Evolutionary conservation across 2,888 invertebrate genomes (phyloP), one percentile per base, ranked within the genome.

Genomic region (Polyploca ridens): DNA sequence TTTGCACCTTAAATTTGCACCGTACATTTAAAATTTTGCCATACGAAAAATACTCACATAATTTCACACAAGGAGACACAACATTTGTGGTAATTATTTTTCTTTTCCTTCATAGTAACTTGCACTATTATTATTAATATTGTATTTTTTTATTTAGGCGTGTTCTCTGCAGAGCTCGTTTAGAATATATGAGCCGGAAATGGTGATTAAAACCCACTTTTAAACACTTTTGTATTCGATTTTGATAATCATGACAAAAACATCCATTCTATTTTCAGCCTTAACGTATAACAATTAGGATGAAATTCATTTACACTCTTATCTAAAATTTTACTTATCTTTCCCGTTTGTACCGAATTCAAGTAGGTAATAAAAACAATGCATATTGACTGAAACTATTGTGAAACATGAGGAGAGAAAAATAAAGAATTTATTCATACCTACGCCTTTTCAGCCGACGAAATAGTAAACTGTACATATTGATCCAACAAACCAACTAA

Each of bases 91-190:
- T n/a, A 46, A 6, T 46, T 46, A 46, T n/a, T 46, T 46, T 46
- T n/a, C n/a, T 46, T 46, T 5, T n/a, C 46, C 46, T 46, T 46
- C 46, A 46, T 46, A n/a, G 14, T 46, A 19, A 54, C 54, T 54
- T 54, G 10, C 54, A 54, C 46, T 46, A n/a, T n/a, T n/a, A n/a
- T 46, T n/a, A n/a, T n/a, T 5, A 27, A 27, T 27, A 27, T 2
- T 27, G 27, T 27, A 46, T n/a, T 46, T n/a, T 46, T n/a, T 46
- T 54, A 54, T 27, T 60, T 59, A 41, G 41, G 54, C 64, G 65
- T 60, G 65, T 60, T 64, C 16, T 10, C 54, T 0, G 49, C 3
- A 10, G 14, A 5, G n/a, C 3, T 6, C 19, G 54, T 54, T n/a
- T n/a, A 54, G n/a, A 54, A 54, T 19, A 54, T 54, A 19, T 19